Evolutionary conservation across 2,113 vertebrate species (phyloP).

Genomic region (Pomatorhinus ruficollis): DNA sequence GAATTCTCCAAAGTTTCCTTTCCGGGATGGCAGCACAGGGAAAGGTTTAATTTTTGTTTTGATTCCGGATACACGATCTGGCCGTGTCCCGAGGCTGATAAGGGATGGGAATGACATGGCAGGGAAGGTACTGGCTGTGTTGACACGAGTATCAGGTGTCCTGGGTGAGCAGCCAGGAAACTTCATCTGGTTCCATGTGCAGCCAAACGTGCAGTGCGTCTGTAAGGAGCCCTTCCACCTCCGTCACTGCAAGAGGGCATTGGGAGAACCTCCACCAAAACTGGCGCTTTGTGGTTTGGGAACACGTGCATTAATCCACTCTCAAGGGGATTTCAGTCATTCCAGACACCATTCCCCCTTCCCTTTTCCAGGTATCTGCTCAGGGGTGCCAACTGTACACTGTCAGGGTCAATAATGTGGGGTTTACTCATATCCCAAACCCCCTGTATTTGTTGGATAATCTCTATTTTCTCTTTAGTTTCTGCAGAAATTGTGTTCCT

Average conservation of each 20-base stretch:
- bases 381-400: fast-evolving
- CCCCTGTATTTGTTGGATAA: not conserved
- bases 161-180: not conserved
- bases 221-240: not conserved
- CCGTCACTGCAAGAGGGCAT: fast-evolving
- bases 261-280: not conserved
- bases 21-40: not conserved
- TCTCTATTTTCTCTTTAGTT: not conserved
- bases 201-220: not conserved
- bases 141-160: not conserved
- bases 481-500: not conserved
- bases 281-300: not conserved
- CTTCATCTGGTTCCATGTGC: not conserved
- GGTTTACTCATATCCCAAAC: not conserved
- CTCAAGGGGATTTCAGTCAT: not conserved
- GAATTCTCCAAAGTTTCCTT: not conserved
- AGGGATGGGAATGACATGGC: not conserved
- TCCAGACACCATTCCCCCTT: fast-evolving
- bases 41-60: not conserved
- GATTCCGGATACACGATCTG: fast-evolving
- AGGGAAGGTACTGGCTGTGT: not conserved
- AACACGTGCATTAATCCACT: not conserved
- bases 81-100: fast-evolving
- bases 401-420: not conserved
- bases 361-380: not conserved